A percentile compares a stretch with the other conserved stretches of the same genome.
Evolutionary conservation across 2,113 vertebrate genomes (phyloP).

Genomic region (Thalassarche chlororhynchos): DNA sequence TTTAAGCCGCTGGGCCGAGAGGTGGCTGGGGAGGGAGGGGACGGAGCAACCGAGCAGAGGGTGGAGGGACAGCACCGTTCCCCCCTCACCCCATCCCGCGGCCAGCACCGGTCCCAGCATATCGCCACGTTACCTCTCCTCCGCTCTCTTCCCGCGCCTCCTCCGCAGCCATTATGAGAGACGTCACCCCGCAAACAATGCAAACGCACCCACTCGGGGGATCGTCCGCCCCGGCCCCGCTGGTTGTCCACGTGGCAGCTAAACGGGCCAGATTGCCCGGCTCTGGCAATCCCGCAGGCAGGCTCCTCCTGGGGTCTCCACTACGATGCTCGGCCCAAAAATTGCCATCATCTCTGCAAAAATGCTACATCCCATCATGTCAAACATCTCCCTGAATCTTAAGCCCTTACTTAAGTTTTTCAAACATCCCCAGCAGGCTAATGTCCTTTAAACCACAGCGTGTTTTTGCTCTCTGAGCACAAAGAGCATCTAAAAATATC

Average conservation of each 20-base stretch:
- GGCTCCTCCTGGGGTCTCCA: neutral
- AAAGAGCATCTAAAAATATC: slow-evolving; percentile 1
- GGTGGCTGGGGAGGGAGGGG: neutral
- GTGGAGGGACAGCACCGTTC: neutral
- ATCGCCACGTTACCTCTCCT: neutral
- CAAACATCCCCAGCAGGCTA: neutral
- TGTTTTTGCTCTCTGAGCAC: neutral
- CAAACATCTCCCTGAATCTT: neutral
- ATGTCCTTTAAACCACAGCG: neutral
- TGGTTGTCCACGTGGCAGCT: neutral
- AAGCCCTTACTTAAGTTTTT: neutral
- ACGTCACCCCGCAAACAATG: fast-evolving
- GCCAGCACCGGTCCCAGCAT: fast-evolving
- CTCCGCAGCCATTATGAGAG: fast-evolving
- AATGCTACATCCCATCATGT: neutral
- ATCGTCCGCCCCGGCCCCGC: fast-evolving
- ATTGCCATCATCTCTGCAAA: fast-evolving
- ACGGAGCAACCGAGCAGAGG: fast-evolving
- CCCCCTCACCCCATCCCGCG: fast-evolving
- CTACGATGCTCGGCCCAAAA: fast-evolving
- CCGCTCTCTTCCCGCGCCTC: fast-evolving
- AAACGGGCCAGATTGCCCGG: fast-evolving
- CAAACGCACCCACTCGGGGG: fast-evolving
- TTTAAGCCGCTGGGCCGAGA: neutral
- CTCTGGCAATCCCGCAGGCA: fast-evolving